Conservation (phyloP, 2,888 invertebrate species). For the Parasteatoda lunata region DNA sequence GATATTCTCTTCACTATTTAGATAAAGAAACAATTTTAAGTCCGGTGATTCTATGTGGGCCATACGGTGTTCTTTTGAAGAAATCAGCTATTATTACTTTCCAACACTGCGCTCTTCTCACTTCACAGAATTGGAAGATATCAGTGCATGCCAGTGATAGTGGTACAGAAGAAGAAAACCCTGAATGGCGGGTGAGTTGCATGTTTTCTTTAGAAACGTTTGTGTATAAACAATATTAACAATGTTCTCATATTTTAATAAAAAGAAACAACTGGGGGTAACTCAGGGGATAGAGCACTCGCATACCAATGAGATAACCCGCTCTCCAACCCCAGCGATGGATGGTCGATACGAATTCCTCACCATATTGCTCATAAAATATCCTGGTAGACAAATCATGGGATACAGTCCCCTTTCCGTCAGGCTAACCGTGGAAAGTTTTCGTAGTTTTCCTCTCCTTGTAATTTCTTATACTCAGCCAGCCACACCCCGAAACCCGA, state of each 20-base stretch:
- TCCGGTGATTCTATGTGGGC: slow-evolving; percentile 89
- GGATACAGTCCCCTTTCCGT: no score
- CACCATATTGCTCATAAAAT: background rate
- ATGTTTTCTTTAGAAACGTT: background rate
- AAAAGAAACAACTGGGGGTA: no score
- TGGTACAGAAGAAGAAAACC: slow-evolving; percentile 75
- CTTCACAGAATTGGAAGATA: slow-evolving; percentile 87
- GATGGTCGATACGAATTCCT: no score
- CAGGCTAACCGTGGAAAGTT: no score
- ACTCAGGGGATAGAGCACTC: background rate
- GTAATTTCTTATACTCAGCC: no score
- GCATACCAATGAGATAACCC: background rate
- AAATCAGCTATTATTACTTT: slow-evolving; percentile 89
- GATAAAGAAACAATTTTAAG: slow-evolving; percentile 86
- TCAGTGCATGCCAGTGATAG: slow-evolving; percentile 79
- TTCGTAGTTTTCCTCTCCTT: no score
- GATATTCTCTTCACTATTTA: slow-evolving; percentile 72
- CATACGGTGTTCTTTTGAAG: slow-evolving; percentile 83
- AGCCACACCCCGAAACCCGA: no score
- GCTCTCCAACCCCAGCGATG: background rate
- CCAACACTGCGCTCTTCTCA: slow-evolving; percentile 89
- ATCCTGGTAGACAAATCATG: no score
- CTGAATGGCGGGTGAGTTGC: slow-evolving; percentile 76
- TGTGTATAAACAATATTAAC: no score
- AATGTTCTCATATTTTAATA: no score